Percentiles rank a stretch among this genome's conserved stretches.
Evolutionary conservation across 2,797 vertebrate species (phyloP).

Genomic region (Apogon hyalosoma): DNA sequence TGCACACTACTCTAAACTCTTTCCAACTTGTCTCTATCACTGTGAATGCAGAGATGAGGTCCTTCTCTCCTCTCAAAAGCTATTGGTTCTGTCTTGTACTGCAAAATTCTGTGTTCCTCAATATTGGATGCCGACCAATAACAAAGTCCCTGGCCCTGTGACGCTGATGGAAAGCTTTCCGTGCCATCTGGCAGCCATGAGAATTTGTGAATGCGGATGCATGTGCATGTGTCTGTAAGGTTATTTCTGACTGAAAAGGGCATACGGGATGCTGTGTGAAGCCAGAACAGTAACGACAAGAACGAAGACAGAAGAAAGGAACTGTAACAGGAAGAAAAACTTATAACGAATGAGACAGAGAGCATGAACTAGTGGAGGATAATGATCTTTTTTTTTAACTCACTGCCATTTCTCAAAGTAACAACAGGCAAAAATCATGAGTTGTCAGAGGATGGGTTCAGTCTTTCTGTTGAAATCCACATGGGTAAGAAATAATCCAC

Average conservation of each 20-base stretch:
- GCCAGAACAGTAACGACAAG: not conserved
- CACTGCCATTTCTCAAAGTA: constrained; percentile 37
- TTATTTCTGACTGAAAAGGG: constrained; percentile 47
- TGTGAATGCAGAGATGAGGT: constrained; percentile 8
- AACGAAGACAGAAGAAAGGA: constrained; percentile 22
- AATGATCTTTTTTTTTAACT: constrained; percentile 44
- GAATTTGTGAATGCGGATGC: constrained; percentile 31
- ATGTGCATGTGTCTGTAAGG: constrained; percentile 37
- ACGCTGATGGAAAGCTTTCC: constrained; percentile 60
- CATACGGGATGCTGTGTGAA: constrained; percentile 17
- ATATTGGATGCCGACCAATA: constrained; percentile 63
- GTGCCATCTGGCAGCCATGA: constrained; percentile 49
- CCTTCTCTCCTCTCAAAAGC: constrained; percentile 24
- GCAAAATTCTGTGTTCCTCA: constrained; percentile 28
- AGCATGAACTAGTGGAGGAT: constrained; percentile 26
- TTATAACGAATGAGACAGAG: constrained; percentile 11
- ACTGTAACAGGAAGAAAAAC: constrained; percentile 6
- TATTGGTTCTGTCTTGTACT: constrained; percentile 28
- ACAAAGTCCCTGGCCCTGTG: constrained; percentile 25
- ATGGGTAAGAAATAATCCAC: constrained; percentile 51
- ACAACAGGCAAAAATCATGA: constrained; percentile 26
- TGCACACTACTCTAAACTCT: constrained; percentile 25
- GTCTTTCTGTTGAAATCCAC: constrained; percentile 32
- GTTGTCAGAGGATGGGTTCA: constrained; percentile 33
- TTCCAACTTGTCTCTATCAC: constrained; percentile 15